Evolutionary conservation across 1,140 invertebrate genomes (phyloP), one percentile per base, ranked within the genome.

Genomic region (Sinella curviseta): DNA sequence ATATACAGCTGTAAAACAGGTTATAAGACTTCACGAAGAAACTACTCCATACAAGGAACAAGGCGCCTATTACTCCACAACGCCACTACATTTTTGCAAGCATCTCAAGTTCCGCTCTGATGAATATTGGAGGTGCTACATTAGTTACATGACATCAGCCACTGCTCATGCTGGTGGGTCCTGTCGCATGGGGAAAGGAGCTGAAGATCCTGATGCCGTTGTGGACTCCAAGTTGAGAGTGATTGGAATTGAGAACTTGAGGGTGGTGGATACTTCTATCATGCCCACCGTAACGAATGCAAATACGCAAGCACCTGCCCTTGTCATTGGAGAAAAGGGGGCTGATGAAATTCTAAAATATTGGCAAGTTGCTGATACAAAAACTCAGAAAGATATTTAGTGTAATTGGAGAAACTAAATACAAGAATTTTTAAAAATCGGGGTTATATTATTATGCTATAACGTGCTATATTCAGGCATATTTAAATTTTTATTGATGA

Each of bases 151-250:
- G 28, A 82, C 84, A 1, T 60, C 70, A 0, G 86, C 88, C 14
- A 88, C 90, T 84, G 86, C 88, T 87, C 91, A 92, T 86, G 88
- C 89, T 1, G 87, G 87, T 0, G 89, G 90, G 28, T 91, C 90
- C 0, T 90, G 90, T 82, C 90, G 90, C 85, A 92, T 92, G 91
- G 91, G 88, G 0, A 48, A 86, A 12, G 87, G 87, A 1, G 76
- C 83, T 0, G 77, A 78, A 14, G 88, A 89, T 80, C 80, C 84
- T 0, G 84, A 84, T 4, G 85, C 88, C 8, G 89, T 90, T 0
- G 88, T 90, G 0, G 89, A 89, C 39, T 73, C 80, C 20, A 77
- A 79, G 36, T 30, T 75, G 20, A 48, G 39, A 20, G 39, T 48
- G 8, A 48, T 48, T 12, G 39, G 39, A 20, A 20, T 48, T 12